These are phyloP conservation scores for Onychomys arenicola DNA, from an alignment of 2,797 vertebrate genomes.

Conservation along the genomic window DNA sequence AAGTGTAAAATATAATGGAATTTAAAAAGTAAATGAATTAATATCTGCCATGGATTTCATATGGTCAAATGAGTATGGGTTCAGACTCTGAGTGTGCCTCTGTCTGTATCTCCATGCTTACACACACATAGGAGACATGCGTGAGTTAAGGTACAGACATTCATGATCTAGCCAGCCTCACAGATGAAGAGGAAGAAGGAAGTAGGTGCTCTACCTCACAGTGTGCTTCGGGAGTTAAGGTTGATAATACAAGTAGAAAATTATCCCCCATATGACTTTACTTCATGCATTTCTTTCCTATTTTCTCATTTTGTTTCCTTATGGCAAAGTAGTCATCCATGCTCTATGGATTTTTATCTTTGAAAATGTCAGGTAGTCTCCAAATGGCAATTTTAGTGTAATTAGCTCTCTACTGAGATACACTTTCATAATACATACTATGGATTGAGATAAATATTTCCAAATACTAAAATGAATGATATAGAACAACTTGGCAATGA, in stretches of 20 bases:
- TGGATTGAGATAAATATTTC: slow-evolving; percentile 1
- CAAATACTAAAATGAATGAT: neutral
- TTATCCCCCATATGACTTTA: neutral
- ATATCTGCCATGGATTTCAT: slow-evolving; percentile 9
- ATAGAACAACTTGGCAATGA: neutral
- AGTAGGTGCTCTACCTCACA: neutral
- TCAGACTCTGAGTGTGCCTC: neutral
- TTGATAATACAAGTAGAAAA: slow-evolving; percentile 16
- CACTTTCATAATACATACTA: neutral
- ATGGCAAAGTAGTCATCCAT: slow-evolving; percentile 4
- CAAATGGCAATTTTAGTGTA: neutral
- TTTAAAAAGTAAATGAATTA: slow-evolving; percentile 3
- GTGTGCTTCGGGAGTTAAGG: slow-evolving; percentile 5
- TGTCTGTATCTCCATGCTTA: neutral
- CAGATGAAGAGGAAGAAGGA: neutral
- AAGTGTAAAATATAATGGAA: neutral
- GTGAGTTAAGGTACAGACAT: neutral
- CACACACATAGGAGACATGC: neutral
- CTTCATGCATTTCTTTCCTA: neutral
- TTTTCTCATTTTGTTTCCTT: neutral
- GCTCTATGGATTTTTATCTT: slow-evolving; percentile 17
- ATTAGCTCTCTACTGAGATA: neutral
- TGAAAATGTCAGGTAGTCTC: neutral
- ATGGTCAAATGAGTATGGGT: neutral
- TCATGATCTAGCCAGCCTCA: neutral